Base-by-base conservation (phyloP, 2,888 invertebrate species). In the Latrodectus elegans region DNA sequence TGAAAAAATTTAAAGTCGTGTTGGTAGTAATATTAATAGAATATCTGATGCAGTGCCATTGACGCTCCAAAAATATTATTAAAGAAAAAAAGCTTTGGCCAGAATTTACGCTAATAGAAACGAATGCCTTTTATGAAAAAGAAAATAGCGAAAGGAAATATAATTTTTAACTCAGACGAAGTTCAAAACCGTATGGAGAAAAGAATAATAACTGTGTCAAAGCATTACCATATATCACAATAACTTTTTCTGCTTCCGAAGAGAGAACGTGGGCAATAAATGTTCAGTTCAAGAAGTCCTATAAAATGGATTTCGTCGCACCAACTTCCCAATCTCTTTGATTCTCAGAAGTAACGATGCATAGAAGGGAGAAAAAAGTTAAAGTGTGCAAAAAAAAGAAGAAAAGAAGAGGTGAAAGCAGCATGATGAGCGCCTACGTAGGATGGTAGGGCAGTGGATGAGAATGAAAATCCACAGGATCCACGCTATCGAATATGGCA, bases 201-300 rank as follows among this genome's bases (percentile, higher is more conserved):
- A 60, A n/a, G 12, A 84, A 82, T 68, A 72, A 84, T 77, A 71
- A 84, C 71, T 53, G 67, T 17, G 17, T 38, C 51, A 53, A 84
- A 77, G 77, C 76, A 84, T 84, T 77, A 77, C 84, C 84, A 80
- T 80, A 85, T 80, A 74, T 80, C 80, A 79, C 80, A 74, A 75
- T 80, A 85, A 76, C 70, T 55, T 38, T 64, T 73, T 11, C 60
- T 65, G 74, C 73, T 73, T 74, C 22, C 67, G 53, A 53, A 67
- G 17, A 15, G 8, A 73, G 53, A 79, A 70, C 73, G 78, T 73
- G 55, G 67, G 80, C 85, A 80, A 85, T 85, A 79, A 75, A 80
- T 85, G 85, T 75, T 85, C 74, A 38, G 52, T 55, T 78, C 67
- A 74, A 67, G 79, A 75, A 72, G 51, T 60, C 52, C 51, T 60